Evolutionary conservation across 2,888 invertebrate genomes (phyloP).

Genomic region (Acleris sparsana): DNA sequence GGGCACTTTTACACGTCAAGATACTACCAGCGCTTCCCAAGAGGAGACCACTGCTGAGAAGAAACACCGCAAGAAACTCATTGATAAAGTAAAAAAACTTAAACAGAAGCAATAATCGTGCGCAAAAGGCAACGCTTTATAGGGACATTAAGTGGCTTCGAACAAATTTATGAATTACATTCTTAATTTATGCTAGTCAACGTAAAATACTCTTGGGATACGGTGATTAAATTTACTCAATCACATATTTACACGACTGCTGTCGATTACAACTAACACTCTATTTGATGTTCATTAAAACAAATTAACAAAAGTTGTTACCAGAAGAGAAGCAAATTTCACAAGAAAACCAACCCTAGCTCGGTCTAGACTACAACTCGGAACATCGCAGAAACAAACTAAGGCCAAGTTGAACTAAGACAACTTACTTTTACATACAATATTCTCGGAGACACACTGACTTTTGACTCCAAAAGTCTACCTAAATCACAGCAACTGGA

Average conservation of each 20-base stretch:
- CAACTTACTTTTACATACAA: slow-evolving; percentile 35
- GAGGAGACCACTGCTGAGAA: no score
- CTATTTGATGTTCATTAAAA: slow-evolving; percentile 23
- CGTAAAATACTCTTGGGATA: no score
- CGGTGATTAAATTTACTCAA: slow-evolving; percentile 8
- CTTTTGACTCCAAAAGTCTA: slow-evolving; percentile 31
- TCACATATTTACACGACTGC: slow-evolving; percentile 2
- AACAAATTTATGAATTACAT: no score
- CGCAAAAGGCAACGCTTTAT: no score
- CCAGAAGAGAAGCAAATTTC: slow-evolving; percentile 26
- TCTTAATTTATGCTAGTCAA: no score
- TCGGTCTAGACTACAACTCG: slow-evolving; percentile 35
- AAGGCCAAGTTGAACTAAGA: slow-evolving; percentile 31
- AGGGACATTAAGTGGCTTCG: no score
- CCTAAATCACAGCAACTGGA: slow-evolving; percentile 15
- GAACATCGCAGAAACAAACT: slow-evolving; percentile 31
- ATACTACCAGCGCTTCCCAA: no score
- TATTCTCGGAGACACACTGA: slow-evolving; percentile 31
- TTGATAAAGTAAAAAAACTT: neutral
- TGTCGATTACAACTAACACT: neutral
- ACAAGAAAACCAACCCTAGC: slow-evolving; percentile 30
- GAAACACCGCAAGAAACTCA: no score
- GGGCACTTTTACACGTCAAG: no score
- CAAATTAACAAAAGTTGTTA: slow-evolving; percentile 18
- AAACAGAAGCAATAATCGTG: neutral